These are phyloP conservation scores for Halichondria panicea DNA, from an alignment of 37 sponge, comb jelly and placozoan genomes.

Conservation along the genomic window DNA sequence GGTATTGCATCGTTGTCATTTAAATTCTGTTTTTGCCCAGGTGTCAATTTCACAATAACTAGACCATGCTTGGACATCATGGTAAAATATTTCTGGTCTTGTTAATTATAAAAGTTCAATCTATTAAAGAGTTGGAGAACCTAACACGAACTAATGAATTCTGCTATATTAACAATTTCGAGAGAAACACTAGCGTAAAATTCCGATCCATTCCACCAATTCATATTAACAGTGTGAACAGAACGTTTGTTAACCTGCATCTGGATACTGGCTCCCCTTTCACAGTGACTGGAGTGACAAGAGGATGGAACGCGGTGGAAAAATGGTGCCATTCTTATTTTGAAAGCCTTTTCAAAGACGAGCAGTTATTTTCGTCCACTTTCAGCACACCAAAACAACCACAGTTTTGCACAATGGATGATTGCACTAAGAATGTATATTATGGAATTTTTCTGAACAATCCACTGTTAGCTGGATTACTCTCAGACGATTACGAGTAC, in stretches of 20 bases:
- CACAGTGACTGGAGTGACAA: slow-evolving; percentile 19
- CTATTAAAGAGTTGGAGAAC: no score
- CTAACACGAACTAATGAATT: no score
- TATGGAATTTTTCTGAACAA: slow-evolving; percentile 53
- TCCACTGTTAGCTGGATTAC: slow-evolving; percentile 4
- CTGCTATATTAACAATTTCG: not conserved
- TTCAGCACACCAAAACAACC: slow-evolving; percentile 31
- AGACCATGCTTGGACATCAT: no score
- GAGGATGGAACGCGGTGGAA: slow-evolving; percentile 23
- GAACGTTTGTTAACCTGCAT: not conserved
- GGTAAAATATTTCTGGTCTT: no score
- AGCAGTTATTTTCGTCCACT: slow-evolving; percentile 49
- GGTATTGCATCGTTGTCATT: no score
- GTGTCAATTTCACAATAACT: no score
- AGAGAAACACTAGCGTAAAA: no score
- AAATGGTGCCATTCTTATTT: slow-evolving; percentile 58
- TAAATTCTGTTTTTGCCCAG: no score
- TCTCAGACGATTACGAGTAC: slow-evolving; percentile 36
- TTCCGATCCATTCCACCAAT: not conserved
- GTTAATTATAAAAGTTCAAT: no score
- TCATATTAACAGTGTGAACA: not conserved
- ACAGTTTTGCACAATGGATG: not conserved
- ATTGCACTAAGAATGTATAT: not conserved
- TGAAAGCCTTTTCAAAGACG: slow-evolving; percentile 7
- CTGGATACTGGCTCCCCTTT: slow-evolving; percentile 40